These are phyloP conservation scores for Gouania willdenowi DNA, from an alignment of 2,797 vertebrate genomes.

Conservation along the genomic window DNA sequence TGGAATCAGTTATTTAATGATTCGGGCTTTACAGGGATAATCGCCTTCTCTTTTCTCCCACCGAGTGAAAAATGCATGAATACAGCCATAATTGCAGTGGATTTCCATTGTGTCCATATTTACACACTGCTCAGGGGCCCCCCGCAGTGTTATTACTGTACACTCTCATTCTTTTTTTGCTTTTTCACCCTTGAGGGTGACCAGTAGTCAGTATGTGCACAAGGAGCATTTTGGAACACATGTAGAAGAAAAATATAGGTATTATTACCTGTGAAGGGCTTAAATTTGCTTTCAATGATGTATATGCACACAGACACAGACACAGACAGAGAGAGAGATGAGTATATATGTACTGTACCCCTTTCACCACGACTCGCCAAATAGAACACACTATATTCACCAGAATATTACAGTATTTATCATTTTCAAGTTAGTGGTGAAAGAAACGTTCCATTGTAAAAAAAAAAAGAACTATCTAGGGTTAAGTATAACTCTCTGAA, in stretches of 20 bases:
- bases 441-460: no score
- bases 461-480: no score
- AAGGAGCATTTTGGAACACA: constrained; percentile 6
- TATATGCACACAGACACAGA: constrained; percentile 13
- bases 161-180: constrained; percentile 39
- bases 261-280: constrained; percentile 18
- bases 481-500: no score
- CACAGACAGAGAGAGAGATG: constrained; percentile 6
- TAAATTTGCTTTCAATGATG: constrained; percentile 20
- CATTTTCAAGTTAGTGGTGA: no score
- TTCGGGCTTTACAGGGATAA: no score
- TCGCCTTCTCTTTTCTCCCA: constrained; percentile 23
- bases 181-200: constrained; percentile 49
- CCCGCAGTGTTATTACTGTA: constrained; percentile 47
- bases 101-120: constrained; percentile 77
- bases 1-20: no score
- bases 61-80: constrained; percentile 69
- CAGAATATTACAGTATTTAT: no score
- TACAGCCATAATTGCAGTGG: constrained; percentile 62
- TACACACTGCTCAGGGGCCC: constrained; percentile 59
- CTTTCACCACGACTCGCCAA: no score
- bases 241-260: background rate
- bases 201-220: constrained; percentile 11
- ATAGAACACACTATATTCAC: no score
- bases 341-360: no score